Percentiles rank a stretch among this genome's conserved stretches.
Evolutionary conservation across 2,888 invertebrate genomes (phyloP).

Genomic region (Drosophila paranaensis): DNA sequence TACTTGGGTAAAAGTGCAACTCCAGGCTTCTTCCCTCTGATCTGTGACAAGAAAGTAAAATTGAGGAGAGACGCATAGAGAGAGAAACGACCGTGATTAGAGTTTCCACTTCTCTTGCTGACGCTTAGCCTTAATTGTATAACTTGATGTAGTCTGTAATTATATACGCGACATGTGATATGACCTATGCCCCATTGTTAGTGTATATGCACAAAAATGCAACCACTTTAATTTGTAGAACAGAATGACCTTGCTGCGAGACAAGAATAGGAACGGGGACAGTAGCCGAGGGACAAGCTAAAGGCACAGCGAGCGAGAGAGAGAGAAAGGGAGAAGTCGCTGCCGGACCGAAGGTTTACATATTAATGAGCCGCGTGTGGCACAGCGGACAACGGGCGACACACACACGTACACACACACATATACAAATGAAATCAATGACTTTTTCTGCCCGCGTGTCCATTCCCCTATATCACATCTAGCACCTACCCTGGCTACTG

Average conservation of each 20-base stretch:
- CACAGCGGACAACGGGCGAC: slow-evolving; percentile 25
- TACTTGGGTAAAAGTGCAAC: no score
- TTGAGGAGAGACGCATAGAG: no score
- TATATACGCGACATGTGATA: no score
- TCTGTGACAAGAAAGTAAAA: no score
- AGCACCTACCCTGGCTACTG: slow-evolving; percentile 41
- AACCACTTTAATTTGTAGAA: slow-evolving; percentile 58
- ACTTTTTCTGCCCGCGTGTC: slow-evolving; percentile 62
- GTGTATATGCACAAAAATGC: slow-evolving; percentile 27
- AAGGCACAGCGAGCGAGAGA: background rate
- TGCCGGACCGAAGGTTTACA: slow-evolving; percentile 45
- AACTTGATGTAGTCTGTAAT: no score
- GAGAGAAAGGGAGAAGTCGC: background rate
- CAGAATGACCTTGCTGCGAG: slow-evolving; percentile 59
- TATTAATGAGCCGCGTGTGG: slow-evolving; percentile 71
- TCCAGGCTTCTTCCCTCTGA: no score
- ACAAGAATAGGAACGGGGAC: slow-evolving; percentile 6
- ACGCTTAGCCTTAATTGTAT: no score
- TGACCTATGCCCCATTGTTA: background rate
- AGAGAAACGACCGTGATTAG: no score
- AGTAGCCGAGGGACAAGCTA: background rate
- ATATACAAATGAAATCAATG: slow-evolving; percentile 61
- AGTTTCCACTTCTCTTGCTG: no score
- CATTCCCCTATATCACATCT: slow-evolving; percentile 38
- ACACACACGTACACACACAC: slow-evolving; percentile 4